Evolutionary conservation across 2,797 vertebrate genomes (phyloP).

Genomic region (Catharus ustulatus): DNA sequence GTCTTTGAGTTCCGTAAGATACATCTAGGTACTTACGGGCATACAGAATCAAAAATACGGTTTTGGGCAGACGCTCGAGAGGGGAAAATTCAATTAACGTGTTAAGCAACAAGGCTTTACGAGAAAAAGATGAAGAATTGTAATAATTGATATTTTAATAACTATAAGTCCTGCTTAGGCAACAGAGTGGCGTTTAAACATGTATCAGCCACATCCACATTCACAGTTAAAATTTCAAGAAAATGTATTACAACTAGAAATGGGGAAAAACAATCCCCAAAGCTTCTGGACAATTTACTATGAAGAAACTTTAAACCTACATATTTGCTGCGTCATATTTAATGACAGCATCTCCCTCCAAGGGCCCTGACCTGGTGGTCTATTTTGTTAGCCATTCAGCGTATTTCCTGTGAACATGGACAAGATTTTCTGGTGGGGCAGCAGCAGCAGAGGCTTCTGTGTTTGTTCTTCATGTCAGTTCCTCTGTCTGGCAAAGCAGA

Average conservation of each 20-base stretch:
- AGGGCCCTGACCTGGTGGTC: not conserved
- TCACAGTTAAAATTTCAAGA: not conserved
- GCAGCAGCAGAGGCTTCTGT: not conserved
- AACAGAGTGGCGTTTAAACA: not conserved
- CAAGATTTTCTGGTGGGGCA: not conserved
- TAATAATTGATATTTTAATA: not conserved
- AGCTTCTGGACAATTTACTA: not conserved
- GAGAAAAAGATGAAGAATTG: not conserved
- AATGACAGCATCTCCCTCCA: not conserved
- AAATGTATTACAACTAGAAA: not conserved
- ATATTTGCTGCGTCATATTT: not conserved
- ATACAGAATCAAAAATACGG: not conserved
- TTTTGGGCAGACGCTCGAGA: not conserved
- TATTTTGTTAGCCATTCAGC: not conserved
- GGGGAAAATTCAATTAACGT: not conserved
- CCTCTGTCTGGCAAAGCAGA: not conserved
- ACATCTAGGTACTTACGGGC: not conserved
- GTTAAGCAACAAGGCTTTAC: not conserved
- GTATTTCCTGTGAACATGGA: not conserved
- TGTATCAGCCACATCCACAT: not conserved
- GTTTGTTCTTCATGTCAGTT: not conserved
- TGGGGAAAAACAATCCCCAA: accelerated
- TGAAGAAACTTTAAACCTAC: not conserved
- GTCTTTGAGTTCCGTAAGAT: not conserved
- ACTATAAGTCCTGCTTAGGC: not conserved